phyloP scores from a whole-genome alignment of 2,888 invertebrate species.

The Dromius quadrimaculatus region DNA sequence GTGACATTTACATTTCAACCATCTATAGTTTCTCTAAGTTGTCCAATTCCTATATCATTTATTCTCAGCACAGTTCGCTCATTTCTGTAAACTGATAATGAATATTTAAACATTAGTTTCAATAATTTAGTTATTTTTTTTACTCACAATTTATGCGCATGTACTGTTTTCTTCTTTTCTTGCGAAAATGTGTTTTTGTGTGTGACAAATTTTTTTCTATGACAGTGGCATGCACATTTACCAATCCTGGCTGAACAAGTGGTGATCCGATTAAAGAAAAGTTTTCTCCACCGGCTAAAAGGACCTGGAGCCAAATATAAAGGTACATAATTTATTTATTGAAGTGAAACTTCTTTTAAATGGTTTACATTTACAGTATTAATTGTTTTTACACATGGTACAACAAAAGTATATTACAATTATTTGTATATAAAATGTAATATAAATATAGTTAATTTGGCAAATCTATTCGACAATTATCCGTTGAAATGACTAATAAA shows the following conservation, averaged over 20 bases:
- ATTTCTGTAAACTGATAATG: constrained; percentile 70
- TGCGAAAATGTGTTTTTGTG: constrained; percentile 81
- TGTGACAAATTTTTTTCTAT: constrained; percentile 87
- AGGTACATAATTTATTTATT: neutral
- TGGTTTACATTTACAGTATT: no score
- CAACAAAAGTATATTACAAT: no score
- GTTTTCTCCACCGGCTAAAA: constrained; percentile 82
- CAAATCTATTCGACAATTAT: no score
- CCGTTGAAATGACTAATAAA: no score
- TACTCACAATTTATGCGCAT: constrained; percentile 78
- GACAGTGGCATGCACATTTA: constrained; percentile 82
- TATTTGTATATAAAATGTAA: no score
- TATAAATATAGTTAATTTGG: no score
- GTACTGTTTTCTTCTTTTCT: constrained; percentile 82
- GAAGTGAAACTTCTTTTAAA: no score
- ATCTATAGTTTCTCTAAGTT: constrained; percentile 69
- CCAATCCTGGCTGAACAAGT: constrained; percentile 78
- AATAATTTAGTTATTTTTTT: constrained; percentile 56
- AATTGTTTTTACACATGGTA: no score
- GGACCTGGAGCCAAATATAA: constrained; percentile 66
- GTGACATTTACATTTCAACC: constrained; percentile 26
- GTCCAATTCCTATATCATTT: constrained; percentile 76
- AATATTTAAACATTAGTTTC: constrained; percentile 27
- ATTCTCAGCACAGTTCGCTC: constrained; percentile 83
- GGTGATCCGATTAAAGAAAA: constrained; percentile 88